phyloP scores from a whole-genome alignment of 2,888 invertebrate genomes.

The Arrhopalites spinosus region DNA sequence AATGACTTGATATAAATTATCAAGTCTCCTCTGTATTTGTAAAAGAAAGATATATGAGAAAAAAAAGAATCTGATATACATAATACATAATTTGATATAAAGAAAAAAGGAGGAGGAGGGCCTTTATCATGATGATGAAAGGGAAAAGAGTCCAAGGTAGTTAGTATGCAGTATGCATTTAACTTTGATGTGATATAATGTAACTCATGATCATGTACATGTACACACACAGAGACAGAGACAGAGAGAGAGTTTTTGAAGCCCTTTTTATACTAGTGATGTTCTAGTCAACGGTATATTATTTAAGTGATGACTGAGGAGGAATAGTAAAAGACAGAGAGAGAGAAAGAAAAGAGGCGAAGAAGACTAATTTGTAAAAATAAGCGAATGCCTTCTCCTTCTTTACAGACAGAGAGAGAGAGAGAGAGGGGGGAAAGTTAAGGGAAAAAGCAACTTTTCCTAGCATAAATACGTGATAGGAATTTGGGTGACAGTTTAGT shows the following conservation, averaged over 20 bases:
- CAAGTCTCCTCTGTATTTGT: too few relatives aligned
- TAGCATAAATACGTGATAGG: constrained; percentile 55
- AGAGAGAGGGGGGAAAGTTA: constrained; percentile 14
- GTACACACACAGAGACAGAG: too few relatives aligned
- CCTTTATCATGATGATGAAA: too few relatives aligned
- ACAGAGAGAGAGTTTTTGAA: too few relatives aligned
- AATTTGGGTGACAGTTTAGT: constrained; percentile 57
- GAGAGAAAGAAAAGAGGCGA: constrained; percentile 28
- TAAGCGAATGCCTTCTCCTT: constrained; percentile 49
- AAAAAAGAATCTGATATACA: too few relatives aligned
- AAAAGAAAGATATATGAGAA: too few relatives aligned
- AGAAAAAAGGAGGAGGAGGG: not conserved
- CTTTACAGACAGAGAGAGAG: not conserved
- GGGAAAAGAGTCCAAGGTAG: not conserved
- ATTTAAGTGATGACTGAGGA: constrained; percentile 14
- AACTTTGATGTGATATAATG: constrained; percentile 15
- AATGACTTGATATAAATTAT: too few relatives aligned
- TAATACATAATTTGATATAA: not conserved
- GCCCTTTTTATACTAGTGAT: too few relatives aligned
- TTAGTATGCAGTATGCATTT: constrained; percentile 14
- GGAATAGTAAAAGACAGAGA: constrained; percentile 27
- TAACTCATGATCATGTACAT: not conserved
- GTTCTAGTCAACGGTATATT: not conserved
- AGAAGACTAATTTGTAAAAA: constrained; percentile 55
- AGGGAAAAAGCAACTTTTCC: constrained; percentile 43